These are phyloP conservation scores for Cheilosia pagana DNA, from an alignment of 2,888 invertebrate genomes.

Conservation along the genomic window DNA sequence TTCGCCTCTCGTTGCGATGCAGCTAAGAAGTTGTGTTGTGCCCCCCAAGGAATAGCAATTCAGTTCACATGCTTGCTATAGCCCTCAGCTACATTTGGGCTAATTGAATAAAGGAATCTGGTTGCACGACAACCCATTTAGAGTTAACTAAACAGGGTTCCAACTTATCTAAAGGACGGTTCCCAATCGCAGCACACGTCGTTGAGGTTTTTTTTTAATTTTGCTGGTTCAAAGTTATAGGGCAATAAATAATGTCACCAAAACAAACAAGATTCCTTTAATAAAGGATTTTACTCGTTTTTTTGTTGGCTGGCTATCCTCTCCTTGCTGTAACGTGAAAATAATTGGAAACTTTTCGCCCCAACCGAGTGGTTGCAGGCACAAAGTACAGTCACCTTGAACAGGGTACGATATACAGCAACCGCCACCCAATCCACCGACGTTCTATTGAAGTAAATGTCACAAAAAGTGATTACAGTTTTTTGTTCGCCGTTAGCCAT, in stretches of 20 bases:
- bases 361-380: constrained; percentile 9
- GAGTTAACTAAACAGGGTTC: constrained; percentile 36
- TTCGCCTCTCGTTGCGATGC: not conserved
- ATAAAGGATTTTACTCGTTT: constrained; percentile 7
- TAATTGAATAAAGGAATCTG: not conserved
- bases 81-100: no score
- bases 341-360: constrained; percentile 64
- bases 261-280: constrained; percentile 58
- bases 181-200: not conserved
- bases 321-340: constrained; percentile 43
- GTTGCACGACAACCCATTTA: not conserved
- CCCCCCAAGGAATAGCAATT: not conserved
- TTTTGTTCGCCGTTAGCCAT: constrained; percentile 46
- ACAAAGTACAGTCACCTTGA: not conserved
- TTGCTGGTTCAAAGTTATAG: constrained; percentile 24
- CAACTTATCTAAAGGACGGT: not conserved
- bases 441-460: constrained; percentile 49
- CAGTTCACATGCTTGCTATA: not conserved
- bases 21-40: not conserved
- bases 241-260: constrained; percentile 57
- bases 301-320: not conserved
- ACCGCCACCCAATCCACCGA: no score
- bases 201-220: constrained; percentile 7
- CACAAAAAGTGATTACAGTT: constrained; percentile 65
- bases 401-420: not conserved